Evolutionary conservation across 2,797 vertebrate species (phyloP).

Genomic region (Heteromormyrus szaboi): DNA sequence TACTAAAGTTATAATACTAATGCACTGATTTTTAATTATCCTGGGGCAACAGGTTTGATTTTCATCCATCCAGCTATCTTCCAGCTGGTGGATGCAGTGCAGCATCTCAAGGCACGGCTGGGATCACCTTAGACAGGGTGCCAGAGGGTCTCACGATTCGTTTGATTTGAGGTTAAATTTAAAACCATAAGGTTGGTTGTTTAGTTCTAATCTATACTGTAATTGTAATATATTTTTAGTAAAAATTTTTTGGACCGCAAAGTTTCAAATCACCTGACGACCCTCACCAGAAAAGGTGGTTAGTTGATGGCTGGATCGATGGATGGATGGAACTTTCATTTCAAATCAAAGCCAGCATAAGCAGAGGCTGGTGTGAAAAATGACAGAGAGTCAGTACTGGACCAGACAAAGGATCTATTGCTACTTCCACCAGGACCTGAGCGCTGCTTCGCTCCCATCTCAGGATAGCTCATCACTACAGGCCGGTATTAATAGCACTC

Average conservation of each 20-base stretch:
- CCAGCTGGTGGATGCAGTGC: not conserved
- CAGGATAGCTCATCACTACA: not conserved
- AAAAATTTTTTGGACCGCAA: not conserved
- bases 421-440: not conserved
- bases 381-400: not conserved
- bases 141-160: not conserved
- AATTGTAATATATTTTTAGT: not conserved
- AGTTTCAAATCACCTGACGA: not conserved
- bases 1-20: not conserved
- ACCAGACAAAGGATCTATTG: not conserved
- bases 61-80: not conserved
- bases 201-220: not conserved
- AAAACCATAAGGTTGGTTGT: not conserved
- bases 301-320: not conserved
- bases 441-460: not conserved
- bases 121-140: not conserved
- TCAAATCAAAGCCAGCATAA: not conserved
- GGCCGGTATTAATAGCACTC: conserved; percentile 13
- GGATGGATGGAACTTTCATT: not conserved
- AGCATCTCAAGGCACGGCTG: not conserved
- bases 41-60: not conserved
- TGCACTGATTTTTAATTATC: not conserved
- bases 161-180: not conserved
- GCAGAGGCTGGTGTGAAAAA: not conserved
- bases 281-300: not conserved